Evolutionary conservation across 2,113 vertebrate species (phyloP).

Genomic region (cattle (Bos taurus)): ARS-UCD2.0 NC_037333.1:108256501-108257000

Average conservation of each 20-base stretch:
- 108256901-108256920: neutral
- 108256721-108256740: neutral
- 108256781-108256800: neutral
- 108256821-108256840: neutral
- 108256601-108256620: neutral
- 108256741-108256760: neutral
- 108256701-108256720: neutral
- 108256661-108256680: neutral
- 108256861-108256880: neutral
- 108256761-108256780: neutral
- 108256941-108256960: neutral
- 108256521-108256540: neutral
- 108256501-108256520: neutral
- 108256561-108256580: neutral
- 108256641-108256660: neutral
- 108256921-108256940: neutral
- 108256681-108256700: neutral
- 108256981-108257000: neutral
- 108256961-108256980: neutral
- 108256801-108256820: neutral
- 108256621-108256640: neutral
- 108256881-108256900: neutral
- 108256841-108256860: neutral
- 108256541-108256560: neutral
- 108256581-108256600: neutral